Percentiles rank a stretch among this genome's conserved stretches.
phyloP scores from a whole-genome alignment of 2,888 invertebrate genomes.

The Chydorus sphaericus region DNA sequence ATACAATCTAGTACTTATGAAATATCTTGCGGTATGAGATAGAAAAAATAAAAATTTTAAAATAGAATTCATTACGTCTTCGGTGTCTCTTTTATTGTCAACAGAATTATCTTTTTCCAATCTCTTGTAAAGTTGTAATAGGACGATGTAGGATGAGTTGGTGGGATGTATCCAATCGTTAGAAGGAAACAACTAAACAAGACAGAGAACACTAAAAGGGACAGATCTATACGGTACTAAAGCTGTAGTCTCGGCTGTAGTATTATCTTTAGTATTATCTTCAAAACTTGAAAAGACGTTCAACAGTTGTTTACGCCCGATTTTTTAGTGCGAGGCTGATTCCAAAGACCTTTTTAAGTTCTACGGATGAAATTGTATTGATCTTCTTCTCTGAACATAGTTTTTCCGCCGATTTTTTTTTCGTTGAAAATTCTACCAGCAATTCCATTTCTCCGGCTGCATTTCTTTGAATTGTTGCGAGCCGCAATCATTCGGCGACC shows the following conservation, averaged over 20 bases:
- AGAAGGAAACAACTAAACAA: conserved; percentile 5
- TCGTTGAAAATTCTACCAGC: not conserved
- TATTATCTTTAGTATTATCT: not conserved
- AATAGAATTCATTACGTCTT: no score
- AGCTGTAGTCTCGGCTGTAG: no score
- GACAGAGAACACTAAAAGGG: not conserved
- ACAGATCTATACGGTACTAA: no score
- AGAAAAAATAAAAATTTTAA: no score
- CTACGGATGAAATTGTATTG: not conserved
- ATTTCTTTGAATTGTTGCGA: not conserved
- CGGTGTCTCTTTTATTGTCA: no score
- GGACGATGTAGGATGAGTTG: conserved; percentile 9
- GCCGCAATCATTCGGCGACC: no score
- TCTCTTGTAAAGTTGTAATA: no score
- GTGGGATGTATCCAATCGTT: conserved; percentile 13
- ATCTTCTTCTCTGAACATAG: not conserved
- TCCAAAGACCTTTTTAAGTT: not conserved
- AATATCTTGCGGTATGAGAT: no score
- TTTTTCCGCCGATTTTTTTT: not conserved
- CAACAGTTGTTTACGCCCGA: not conserved
- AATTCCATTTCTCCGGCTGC: not conserved
- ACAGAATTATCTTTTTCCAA: no score
- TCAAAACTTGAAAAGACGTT: conserved; percentile 4
- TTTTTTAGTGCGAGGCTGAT: not conserved
- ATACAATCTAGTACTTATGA: no score